These are phyloP conservation scores for Dendrocopos noguchii DNA, from an alignment of 2,113 vertebrate species.

Conservation along the genomic window DNA sequence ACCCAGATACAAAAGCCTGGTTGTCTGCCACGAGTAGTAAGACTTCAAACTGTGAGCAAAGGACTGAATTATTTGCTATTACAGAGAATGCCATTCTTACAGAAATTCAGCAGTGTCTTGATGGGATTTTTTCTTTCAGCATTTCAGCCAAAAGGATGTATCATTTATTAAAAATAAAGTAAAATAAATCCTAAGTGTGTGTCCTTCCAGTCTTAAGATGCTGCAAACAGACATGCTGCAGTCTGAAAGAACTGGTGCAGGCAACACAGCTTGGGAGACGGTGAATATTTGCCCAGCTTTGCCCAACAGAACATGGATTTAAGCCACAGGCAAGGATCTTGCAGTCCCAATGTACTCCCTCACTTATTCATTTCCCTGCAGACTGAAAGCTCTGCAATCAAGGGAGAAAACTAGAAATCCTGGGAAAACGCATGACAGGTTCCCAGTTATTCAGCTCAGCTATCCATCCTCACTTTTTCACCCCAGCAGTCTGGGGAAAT, in stretches of 20 bases:
- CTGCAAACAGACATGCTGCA: neutral
- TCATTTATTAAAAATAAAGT: neutral
- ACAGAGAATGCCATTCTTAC: neutral
- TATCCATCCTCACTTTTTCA: neutral
- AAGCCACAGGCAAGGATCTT: neutral
- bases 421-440: neutral
- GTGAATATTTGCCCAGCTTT: neutral
- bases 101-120: neutral
- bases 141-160: neutral
- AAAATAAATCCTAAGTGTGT: neutral
- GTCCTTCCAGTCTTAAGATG: neutral
- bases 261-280: neutral
- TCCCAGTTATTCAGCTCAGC: neutral
- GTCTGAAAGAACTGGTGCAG: neutral
- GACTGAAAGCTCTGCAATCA: neutral
- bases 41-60: neutral
- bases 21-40: neutral
- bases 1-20: neutral
- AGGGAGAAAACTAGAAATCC: neutral
- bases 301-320: neutral
- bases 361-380: neutral
- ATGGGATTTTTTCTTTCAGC: neutral
- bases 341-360: neutral
- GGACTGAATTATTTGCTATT: conserved; percentile 20
- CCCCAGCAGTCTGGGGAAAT: neutral